Base-by-base conservation (phyloP, 2,797 vertebrate species). In the Rhynchotus rufescens region DNA sequence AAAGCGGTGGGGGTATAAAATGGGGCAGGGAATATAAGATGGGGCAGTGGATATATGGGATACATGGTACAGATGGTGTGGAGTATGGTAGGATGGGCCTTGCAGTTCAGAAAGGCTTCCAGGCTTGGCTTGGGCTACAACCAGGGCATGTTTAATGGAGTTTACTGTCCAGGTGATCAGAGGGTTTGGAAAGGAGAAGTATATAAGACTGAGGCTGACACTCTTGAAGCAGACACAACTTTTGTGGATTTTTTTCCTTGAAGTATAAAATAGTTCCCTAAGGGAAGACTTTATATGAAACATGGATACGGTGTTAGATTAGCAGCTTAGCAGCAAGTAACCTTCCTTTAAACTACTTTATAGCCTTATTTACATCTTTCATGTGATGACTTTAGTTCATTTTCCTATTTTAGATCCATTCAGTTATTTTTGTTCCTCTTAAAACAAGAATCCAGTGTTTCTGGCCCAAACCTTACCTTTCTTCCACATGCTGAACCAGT, bases 401-500 rank as follows among this genome's bases (percentile, higher is more conserved):
- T 80, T n/a, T 73, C 17, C 82, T 66, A 11, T 79, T 92, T 92
- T 14, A 45, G 59, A 88, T 69, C 23, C 5, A 62, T 25, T 72
- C 67, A 52, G 15, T 61, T 84, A 34, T 82, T 89, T 91, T 74
- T 89, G 38, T 71, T 5, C 8, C 49, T 82, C 20, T 74, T 80
- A 28, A 22, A 9, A 10, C 42, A 78, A 61, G 19, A 78, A 59
- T 54, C 40, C 61, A 13, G 23, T 23, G 36, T 1, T 19, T 67
- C 80, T 75, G 78, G 71, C 66, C 67, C 89, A 26, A 28, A 62
- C 42, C 54, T 86, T 97, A 95, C 86, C 96, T 96, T 97, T 82
- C 79, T 97, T 86, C 95, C 96, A 86, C 97, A 98, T 4, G 86
- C 89, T 62, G 94, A 89, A 5, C 80, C 93, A 78, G 72, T 22